Evolutionary conservation across 2,888 invertebrate genomes (phyloP), one percentile per base, ranked within the genome.

Genomic region (Synergus itoensis): DNA sequence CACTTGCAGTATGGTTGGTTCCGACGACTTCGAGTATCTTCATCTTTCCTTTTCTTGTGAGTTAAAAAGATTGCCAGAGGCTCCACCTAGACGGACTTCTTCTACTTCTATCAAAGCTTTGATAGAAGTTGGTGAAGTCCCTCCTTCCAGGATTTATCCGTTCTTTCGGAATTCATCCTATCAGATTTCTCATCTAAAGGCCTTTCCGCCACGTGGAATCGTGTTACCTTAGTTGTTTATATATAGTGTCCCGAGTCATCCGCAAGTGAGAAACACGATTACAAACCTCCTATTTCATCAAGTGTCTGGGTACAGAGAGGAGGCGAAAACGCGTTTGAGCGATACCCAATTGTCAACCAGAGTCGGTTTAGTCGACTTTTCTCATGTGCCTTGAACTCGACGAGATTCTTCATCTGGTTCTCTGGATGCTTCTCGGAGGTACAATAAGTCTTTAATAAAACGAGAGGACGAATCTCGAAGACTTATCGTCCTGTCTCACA

Each of bases 261-360:
- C 73, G 78, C 76, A 78, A 76, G 76, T 62, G 62, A 77, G 82
- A 81, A 82, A 82, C 76, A 73, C 73, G 80, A 82, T 82, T 80
- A 82, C 79, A 7, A 45, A 9, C 8, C 16, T 75, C 11, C 8
- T 41, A 16, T 65, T 41, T 65, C n/a, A 18, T 65, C 18, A 4
- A 65, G 41, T 41, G 41, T 28, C 28, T 28, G 62, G 62, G 12
- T 28, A 62, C 62, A 45, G 14, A 45, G 5, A 14, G 62, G 1
- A 62, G 62, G 21, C 4, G 18, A 41, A 65, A 65, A 43, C 18
- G 11, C 65, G n/a, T 65, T 41, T 40, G 62, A 62, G 14, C 14
- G 11, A 62, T 18, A 9, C 62, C 14, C 4, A 14, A 28, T 62
- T 62, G 28, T 62, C 28, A 12, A 21, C 11, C 12, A 18, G 41